Evolutionary conservation across 2,113 vertebrate genomes (phyloP), one percentile per base, ranked within the genome.

Genomic region (Hiodon alosoides): DNA sequence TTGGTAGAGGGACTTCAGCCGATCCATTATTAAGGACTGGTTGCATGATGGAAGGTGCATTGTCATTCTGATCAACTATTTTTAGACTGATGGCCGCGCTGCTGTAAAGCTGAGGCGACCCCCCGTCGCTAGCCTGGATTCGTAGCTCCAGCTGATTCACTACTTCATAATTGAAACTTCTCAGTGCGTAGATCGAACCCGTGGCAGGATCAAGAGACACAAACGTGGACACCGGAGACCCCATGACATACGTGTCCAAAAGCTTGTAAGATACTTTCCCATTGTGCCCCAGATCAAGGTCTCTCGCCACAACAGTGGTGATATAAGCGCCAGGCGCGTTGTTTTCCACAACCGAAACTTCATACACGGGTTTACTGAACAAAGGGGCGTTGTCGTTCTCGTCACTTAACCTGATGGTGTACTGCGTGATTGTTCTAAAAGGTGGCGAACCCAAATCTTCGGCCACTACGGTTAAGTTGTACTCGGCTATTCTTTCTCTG

Each of bases 21-120:
- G 97, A 94, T 6, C 94, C 93, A 0, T 98, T 98, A 79, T 87
- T 90, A 0, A 96, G 91, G 0, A 86, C 84, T 0, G 97, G 97
- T 66, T 93, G 90, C 7, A 91, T 88, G 75, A 99, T 93, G 16
- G 92, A 79, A 0, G 97, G 97, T 6, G 92, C 88, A 74, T 99
- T 97, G 84, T 99, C 97, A 0, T 98, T 98, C 83, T 96, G 95
- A 85, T 98, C 97, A 47, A 94, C 89, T 80, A 98, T 91, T 75
- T 92, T 91, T 75, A 99, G 90, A 59, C 92, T 90, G 86, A 99
- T 89, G 61, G 93, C 80, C 0, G 95, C 89, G 52, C 87, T 95
- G 86, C 91, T 93, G 85, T 94, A 93, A n/a, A 98, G 94, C 87
- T 93, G 95, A 0, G 97, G 97, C 59, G 92, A 91, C 0, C 97